Conservation (phyloP, 1,140 invertebrate genomes). For the Asobara japonica region DNA sequence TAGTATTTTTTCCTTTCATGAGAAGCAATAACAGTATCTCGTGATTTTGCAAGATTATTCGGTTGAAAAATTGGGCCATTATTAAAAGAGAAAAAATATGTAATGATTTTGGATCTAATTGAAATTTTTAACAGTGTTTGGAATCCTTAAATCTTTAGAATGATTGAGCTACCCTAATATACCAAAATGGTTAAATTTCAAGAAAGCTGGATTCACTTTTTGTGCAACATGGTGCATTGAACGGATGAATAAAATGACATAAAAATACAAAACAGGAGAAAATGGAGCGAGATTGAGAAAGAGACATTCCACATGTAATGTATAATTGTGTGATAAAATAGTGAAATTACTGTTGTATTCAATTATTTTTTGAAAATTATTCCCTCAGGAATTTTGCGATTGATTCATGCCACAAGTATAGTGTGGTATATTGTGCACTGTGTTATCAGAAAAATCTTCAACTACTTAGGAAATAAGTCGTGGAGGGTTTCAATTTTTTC, state of each 20-base stretch:
- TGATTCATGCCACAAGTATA: conserved; percentile 54
- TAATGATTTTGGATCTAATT: too few species aligned
- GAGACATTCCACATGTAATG: conserved; percentile 23
- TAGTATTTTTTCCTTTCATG: too few species aligned
- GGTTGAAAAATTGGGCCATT: too few species aligned
- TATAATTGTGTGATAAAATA: not conserved
- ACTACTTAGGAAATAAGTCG: conserved; percentile 44
- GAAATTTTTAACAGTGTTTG: too few species aligned
- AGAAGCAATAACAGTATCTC: not conserved
- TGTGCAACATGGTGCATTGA: conserved; percentile 11
- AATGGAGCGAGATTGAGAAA: conserved; percentile 18
- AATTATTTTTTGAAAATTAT: not conserved
- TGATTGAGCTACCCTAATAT: too few species aligned
- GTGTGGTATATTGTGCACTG: conserved; percentile 51
- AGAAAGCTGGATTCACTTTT: too few species aligned
- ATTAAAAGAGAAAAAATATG: too few species aligned
- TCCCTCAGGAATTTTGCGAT: conserved; percentile 24
- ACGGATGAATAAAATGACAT: not conserved
- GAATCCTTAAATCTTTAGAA: too few species aligned
- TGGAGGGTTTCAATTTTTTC: not conserved
- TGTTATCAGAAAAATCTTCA: conserved; percentile 41
- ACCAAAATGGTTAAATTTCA: too few species aligned
- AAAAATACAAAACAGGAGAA: conserved; percentile 21
- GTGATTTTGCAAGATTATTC: not conserved
- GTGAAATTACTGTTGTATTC: conserved; percentile 2